Conservation (phyloP, 2,888 invertebrate species). For the Tribolium freemani region DNA sequence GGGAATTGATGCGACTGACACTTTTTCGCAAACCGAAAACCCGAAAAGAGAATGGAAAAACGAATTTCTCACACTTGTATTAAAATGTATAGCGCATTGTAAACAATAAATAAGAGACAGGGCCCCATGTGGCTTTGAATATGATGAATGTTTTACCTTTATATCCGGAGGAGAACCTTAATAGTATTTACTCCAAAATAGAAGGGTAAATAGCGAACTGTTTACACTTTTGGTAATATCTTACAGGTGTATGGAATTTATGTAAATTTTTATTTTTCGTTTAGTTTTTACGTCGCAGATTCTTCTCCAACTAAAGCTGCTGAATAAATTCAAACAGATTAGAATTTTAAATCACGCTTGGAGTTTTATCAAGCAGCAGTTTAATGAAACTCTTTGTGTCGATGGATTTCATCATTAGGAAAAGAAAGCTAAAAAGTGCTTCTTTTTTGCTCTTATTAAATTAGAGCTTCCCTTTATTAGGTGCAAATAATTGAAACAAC, state of each 20-base stretch:
- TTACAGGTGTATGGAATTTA: neutral
- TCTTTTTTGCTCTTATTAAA: neutral
- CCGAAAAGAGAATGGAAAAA: neutral
- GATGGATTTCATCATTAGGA: constrained; percentile 16
- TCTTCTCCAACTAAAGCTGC: neutral
- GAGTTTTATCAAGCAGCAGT: constrained; percentile 9
- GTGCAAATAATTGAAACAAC: neutral
- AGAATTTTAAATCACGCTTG: constrained; percentile 23
- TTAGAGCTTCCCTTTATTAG: neutral
- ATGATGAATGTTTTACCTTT: neutral
- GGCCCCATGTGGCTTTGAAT: neutral
- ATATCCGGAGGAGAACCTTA: neutral
- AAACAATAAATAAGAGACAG: neutral
- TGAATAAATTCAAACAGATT: constrained; percentile 6
- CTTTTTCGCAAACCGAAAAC: neutral
- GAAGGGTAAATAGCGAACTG: neutral
- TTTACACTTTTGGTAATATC: neutral
- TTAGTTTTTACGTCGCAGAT: neutral
- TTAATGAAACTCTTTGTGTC: constrained; percentile 27
- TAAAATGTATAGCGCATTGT: neutral
- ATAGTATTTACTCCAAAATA: neutral
- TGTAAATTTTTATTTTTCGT: neutral
- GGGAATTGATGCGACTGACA: neutral
- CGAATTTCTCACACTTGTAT: neutral
- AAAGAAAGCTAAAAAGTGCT: neutral